Percentiles rank a stretch among this genome's conserved stretches.
Conservation (phyloP, 2,113 vertebrate genomes). For the Rynchops niger region DNA sequence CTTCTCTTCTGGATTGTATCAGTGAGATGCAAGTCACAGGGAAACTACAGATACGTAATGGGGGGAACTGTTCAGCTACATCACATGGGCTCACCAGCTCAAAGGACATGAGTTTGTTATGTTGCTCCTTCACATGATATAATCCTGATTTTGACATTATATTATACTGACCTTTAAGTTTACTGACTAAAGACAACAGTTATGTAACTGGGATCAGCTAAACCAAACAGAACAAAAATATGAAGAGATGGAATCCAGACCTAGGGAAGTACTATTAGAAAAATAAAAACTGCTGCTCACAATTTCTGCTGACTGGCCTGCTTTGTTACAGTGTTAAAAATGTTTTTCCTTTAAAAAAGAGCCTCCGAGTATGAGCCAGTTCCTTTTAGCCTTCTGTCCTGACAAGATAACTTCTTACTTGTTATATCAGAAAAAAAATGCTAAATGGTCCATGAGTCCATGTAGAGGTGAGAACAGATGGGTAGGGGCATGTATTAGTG, state of each 20-base stretch:
- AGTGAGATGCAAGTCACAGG: neutral
- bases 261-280: neutral
- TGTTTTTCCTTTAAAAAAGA: neutral
- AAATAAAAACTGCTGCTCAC: neutral
- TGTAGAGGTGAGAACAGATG: constrained; percentile 16
- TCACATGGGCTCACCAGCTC: neutral
- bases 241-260: neutral
- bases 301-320: neutral
- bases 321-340: neutral
- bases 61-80: neutral
- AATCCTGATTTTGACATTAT: constrained; percentile 10
- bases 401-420: neutral
- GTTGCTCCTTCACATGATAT: neutral
- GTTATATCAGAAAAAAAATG: neutral
- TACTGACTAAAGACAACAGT: neutral
- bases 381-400: neutral
- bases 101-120: neutral
- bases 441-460: neutral
- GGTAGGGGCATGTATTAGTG: neutral
- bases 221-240: constrained; percentile 12
- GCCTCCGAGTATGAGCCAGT: neutral
- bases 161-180: constrained; percentile 33
- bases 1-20: neutral
- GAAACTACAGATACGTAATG: neutral
- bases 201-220: neutral